phyloP scores from a whole-genome alignment of 2,113 vertebrate genomes.

The Pipra filicauda region DNA sequence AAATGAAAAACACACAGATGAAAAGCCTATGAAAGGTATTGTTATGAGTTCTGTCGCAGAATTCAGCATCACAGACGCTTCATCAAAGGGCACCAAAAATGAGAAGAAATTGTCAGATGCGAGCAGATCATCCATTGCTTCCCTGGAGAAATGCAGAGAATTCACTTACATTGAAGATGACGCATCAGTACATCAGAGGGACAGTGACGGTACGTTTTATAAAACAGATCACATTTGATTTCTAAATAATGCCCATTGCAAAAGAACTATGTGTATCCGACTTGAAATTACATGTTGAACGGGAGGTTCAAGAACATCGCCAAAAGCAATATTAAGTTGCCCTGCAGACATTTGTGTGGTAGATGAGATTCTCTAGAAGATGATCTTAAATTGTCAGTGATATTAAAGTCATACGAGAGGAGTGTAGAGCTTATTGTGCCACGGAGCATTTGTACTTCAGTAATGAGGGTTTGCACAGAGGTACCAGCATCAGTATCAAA shows the following conservation, averaged over 20 bases:
- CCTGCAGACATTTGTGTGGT: constrained; percentile 48
- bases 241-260: constrained; percentile 60
- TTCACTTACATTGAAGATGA: constrained; percentile 79
- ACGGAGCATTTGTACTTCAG: neutral
- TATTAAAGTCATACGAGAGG: neutral
- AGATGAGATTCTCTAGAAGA: constrained; percentile 34
- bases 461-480: neutral
- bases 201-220: constrained; percentile 77
- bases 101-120: constrained; percentile 74
- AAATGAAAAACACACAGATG: constrained; percentile 73
- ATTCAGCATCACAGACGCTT: constrained; percentile 73
- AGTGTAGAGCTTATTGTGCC: neutral
- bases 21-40: constrained; percentile 74
- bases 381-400: constrained; percentile 19
- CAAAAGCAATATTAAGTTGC: constrained; percentile 32
- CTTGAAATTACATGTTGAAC: constrained; percentile 45
- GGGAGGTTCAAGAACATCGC: constrained; percentile 26
- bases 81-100: constrained; percentile 73
- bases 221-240: constrained; percentile 40
- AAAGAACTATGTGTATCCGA: constrained; percentile 42
- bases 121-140: constrained; percentile 72
- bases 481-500: neutral
- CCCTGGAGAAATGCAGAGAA: constrained; percentile 78
- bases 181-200: constrained; percentile 73
- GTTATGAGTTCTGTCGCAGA: constrained; percentile 74